phyloP scores from a whole-genome alignment of 2,113 vertebrate genomes.

The Sapajus apella region DNA sequence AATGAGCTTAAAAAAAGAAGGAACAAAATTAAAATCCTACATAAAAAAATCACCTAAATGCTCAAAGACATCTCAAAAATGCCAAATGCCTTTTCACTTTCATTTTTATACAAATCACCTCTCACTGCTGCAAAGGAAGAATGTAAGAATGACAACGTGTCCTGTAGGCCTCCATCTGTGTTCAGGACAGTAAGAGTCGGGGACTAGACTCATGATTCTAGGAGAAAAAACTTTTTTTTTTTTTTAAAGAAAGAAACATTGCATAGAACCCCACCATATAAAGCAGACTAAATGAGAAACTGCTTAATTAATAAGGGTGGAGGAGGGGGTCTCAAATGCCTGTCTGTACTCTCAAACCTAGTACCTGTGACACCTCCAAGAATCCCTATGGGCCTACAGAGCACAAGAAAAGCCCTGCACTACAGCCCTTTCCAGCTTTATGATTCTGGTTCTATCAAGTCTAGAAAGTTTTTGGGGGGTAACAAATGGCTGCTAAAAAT shows the following conservation, averaged over 20 bases:
- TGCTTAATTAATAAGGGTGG: not conserved
- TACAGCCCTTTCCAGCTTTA: not conserved
- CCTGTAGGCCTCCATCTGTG: not conserved
- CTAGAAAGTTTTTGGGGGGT: not conserved
- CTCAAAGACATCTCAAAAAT: not conserved
- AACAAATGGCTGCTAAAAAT: not conserved
- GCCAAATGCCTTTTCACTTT: not conserved
- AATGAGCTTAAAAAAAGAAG: not conserved
- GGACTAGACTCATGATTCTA: not conserved
- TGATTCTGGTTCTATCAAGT: not conserved
- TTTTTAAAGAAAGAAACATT: not conserved
- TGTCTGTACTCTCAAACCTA: not conserved
- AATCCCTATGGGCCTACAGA: not conserved
- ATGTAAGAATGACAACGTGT: not conserved
- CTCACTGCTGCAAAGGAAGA: not conserved
- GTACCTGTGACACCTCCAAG: not conserved
- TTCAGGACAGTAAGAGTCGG: not conserved
- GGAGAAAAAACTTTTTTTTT: not conserved
- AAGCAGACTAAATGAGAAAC: not conserved
- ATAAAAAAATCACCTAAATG: slow-evolving; percentile 25
- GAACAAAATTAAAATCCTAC: slow-evolving; percentile 17
- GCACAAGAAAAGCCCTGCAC: not conserved
- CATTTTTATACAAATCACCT: not conserved
- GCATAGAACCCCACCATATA: not conserved
- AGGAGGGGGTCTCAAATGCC: not conserved